Evolutionary conservation across 2,797 vertebrate species (phyloP).

Genomic region (Sitta carolinensis): DNA sequence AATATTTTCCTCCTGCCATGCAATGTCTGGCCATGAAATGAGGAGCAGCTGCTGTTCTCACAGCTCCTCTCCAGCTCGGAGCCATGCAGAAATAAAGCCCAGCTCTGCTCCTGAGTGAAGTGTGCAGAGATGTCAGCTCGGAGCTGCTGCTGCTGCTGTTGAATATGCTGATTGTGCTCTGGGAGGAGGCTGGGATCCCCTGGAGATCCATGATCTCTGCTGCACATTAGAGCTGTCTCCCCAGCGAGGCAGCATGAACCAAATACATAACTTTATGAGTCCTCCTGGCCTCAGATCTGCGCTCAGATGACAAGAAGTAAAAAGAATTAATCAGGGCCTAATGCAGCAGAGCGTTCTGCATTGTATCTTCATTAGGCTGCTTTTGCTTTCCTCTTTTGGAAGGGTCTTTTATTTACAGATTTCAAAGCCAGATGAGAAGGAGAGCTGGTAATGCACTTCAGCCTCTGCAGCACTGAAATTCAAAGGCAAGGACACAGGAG

Average conservation of each 20-base stretch:
- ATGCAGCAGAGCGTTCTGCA: not conserved
- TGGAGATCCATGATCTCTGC: not conserved
- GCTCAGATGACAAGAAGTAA: not conserved
- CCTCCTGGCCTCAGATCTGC: not conserved
- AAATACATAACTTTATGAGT: not conserved
- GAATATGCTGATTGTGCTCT: not conserved
- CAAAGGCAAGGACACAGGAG: conserved; percentile 58
- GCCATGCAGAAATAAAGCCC: not conserved
- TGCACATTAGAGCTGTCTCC: not conserved
- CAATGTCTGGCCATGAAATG: not conserved
- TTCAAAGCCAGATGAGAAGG: conserved; percentile 43
- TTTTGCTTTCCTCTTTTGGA: conserved; percentile 37
- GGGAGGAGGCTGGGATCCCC: not conserved
- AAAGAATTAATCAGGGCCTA: not conserved
- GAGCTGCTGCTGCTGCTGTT: not conserved
- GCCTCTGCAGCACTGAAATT: conserved; percentile 19
- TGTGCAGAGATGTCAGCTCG: not conserved
- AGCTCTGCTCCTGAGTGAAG: not conserved
- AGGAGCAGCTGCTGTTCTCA: not conserved
- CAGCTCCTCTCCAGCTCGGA: not conserved
- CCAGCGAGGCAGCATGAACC: not conserved
- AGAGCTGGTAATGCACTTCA: conserved; percentile 5
- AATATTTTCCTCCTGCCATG: not conserved
- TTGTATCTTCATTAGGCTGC: not conserved
- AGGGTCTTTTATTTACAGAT: conserved; percentile 48